Evolutionary conservation across 2,113 vertebrate species (phyloP), one percentile per base, ranked within the genome.

Genomic region (Tachuris rubrigastra): DNA sequence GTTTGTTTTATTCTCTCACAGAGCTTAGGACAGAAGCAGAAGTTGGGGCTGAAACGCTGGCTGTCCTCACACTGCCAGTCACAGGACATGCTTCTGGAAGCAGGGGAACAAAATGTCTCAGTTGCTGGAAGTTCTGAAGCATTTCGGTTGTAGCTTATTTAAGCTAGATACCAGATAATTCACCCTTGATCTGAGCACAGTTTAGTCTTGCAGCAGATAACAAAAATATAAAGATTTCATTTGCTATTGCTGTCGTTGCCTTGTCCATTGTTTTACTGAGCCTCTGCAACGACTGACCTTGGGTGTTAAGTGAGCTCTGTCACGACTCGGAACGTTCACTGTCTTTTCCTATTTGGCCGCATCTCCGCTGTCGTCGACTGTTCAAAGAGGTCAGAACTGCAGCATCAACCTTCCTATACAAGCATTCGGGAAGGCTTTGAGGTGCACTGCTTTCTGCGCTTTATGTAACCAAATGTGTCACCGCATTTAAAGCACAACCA

Each of bases 401-500:
- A 81, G 87, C 83, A 67, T 55, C 84, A 66, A 47, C 93, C 75
- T 71, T 72, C 49, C 50, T 18, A 56, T 59, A 72, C 42, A 56
- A 84, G 85, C 83, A 10, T 24, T 2, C 66, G 44, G 52, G 49
- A 23, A 71, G 79, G 75, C 90, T 90, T 50, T 10, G 89, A 95
- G 85, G 63, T 88, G 91, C 55, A 31, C 56, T 8, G 56, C 68
- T 67, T 24, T 31, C 58, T 52, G 63, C 60, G 30, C 50, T 93
- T 96, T 93, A 87, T 14, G 71, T 95, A 95, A 95, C 59, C 76
- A 30, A 55, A 49, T 15, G 72, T 92, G 93, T 79, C 74, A 91
- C 39, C 53, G 1, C n/a, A 53, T 39, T 59, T 56, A 46, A 35
- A 78, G 90, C 53, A 67, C 74, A 62, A 22, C 67, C 90, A 15